A percentile compares a stretch with the other conserved stretches of the same genome.
These are phyloP conservation scores for Sarcophaga variegata DNA, from an alignment of 2,888 invertebrate species.

Conservation along the genomic window DNA sequence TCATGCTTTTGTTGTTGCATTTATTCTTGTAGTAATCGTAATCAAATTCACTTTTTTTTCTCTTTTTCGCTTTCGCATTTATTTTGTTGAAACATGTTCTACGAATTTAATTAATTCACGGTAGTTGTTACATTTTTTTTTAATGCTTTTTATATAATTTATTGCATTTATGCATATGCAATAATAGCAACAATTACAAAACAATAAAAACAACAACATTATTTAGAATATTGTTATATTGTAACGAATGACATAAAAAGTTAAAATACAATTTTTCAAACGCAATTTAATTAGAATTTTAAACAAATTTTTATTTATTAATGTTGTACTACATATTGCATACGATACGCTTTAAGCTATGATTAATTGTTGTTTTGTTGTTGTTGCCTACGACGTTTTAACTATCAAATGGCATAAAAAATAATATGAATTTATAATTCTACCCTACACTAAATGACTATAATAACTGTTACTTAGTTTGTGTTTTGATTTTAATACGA, in stretches of 20 bases:
- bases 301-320: conserved; percentile 41
- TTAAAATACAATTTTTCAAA: conserved; percentile 35
- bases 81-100: conserved; percentile 49
- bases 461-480: no score
- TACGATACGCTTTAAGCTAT: not conserved
- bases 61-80: not conserved
- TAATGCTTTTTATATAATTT: not conserved
- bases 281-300: conserved; percentile 58
- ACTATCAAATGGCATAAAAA: no score
- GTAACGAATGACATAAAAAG: not conserved
- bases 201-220: conserved; percentile 28
- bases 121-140: conserved; percentile 26
- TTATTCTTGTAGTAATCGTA: conserved; percentile 45
- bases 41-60: conserved; percentile 32
- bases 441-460: no score
- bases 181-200: conserved; percentile 19
- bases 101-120: conserved; percentile 59
- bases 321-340: not conserved
- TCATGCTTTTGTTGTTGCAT: not conserved
- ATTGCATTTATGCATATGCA: conserved; percentile 2
- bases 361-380: not conserved
- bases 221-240: conserved; percentile 9
- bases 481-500: no score
- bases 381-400: no score
- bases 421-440: no score